phyloP scores from a whole-genome alignment of 64 coral and sea anemone genomes.

The Anthopleura sola region DNA sequence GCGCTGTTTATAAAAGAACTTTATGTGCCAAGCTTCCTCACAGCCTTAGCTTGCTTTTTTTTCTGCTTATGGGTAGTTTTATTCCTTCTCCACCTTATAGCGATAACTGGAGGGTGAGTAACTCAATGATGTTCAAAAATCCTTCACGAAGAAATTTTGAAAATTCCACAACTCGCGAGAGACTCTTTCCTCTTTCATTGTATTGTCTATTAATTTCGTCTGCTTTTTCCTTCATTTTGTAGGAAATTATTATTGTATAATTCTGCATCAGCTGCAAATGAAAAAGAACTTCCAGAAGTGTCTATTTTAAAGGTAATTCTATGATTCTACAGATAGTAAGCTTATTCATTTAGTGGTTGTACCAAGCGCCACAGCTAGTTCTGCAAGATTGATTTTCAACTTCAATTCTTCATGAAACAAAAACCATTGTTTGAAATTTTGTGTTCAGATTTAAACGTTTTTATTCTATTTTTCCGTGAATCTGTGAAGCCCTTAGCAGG shows the following conservation, averaged over 20 bases:
- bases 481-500: slow-evolving; percentile 66
- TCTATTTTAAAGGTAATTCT: slow-evolving; percentile 80
- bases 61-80: slow-evolving; percentile 73
- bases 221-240: neutral
- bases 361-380: neutral
- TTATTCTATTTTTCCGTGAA: neutral
- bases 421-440: neutral
- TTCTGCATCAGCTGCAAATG: slow-evolving; percentile 52
- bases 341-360: no score
- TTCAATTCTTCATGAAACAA: neutral
- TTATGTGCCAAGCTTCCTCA: slow-evolving; percentile 53
- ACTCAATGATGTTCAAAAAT: neutral
- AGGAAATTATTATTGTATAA: slow-evolving; percentile 86
- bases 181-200: neutral
- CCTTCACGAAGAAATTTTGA: neutral
- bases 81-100: slow-evolving; percentile 70
- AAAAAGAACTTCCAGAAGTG: slow-evolving; percentile 86
- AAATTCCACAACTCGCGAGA: neutral
- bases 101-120: slow-evolving; percentile 80
- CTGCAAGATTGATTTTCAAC: neutral
- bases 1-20: slow-evolving; percentile 25
- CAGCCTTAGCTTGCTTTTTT: slow-evolving; percentile 68
- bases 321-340: neutral
- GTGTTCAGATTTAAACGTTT: neutral
- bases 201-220: neutral